These are phyloP conservation scores for Ips nitidus DNA, from an alignment of 1,140 invertebrate species.

Conservation along the genomic window DNA sequence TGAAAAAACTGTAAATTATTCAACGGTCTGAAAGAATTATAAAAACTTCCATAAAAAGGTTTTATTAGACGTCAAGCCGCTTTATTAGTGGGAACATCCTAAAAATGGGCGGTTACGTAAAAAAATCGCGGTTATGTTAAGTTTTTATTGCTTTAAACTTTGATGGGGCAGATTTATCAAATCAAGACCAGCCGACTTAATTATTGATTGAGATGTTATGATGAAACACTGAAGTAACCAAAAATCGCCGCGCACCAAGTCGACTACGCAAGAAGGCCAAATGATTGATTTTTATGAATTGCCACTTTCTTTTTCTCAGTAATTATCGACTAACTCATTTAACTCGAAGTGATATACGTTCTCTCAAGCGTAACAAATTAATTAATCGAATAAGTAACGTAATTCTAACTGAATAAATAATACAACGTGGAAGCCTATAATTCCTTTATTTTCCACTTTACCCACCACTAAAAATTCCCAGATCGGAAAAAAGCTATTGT, in stretches of 20 bases:
- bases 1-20: too few species aligned
- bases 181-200: not conserved
- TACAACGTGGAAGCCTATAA: not conserved
- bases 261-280: not conserved
- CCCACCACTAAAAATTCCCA: not conserved
- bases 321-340: slow-evolving; percentile 2
- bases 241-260: not conserved
- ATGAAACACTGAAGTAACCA: slow-evolving; percentile 1
- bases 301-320: slow-evolving; percentile 10
- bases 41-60: not conserved
- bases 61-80: slow-evolving; percentile 5
- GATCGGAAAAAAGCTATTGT: not conserved
- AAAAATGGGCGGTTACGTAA: slow-evolving; percentile 5
- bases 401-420: not conserved
- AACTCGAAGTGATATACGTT: slow-evolving; percentile 3
- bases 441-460: too few species aligned
- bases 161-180: slow-evolving; percentile 7
- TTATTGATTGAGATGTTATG: slow-evolving; percentile 20
- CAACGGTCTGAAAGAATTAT: too few species aligned
- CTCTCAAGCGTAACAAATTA: slow-evolving; percentile 3
- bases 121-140: not conserved
- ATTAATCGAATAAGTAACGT: not conserved
- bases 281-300: slow-evolving; percentile 19
- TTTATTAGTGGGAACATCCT: slow-evolving; percentile 5
- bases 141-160: slow-evolving; percentile 7